phyloP scores from a whole-genome alignment of 2,113 vertebrate genomes.

The Rhipidura dahli region DNA sequence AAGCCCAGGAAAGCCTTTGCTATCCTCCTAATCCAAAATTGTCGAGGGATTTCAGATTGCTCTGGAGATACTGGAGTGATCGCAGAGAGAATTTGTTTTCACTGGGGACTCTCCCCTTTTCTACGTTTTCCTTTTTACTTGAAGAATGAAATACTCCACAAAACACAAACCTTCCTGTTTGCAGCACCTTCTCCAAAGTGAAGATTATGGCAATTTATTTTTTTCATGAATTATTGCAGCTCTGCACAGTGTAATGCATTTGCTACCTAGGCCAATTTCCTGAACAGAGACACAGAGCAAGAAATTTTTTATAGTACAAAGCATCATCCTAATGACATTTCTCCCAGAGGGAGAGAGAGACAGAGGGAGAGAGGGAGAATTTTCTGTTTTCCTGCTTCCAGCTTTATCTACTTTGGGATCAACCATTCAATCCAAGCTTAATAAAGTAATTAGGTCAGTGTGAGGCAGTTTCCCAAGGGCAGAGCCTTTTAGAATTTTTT shows the following conservation, averaged over 20 bases:
- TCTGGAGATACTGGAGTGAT: neutral
- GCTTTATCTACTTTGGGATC: slow-evolving; percentile 55
- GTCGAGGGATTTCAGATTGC: neutral
- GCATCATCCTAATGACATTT: neutral
- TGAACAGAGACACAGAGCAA: neutral
- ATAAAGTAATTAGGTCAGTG: slow-evolving; percentile 59
- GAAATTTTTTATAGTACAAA: neutral
- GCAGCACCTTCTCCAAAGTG: neutral
- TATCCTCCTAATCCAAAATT: neutral
- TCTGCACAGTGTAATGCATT: neutral
- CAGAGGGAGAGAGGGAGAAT: neutral
- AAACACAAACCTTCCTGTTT: neutral
- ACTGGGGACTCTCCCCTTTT: neutral
- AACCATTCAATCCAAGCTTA: slow-evolving; percentile 53
- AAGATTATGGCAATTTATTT: neutral
- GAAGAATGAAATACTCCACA: neutral
- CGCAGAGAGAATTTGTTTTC: neutral
- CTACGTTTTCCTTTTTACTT: neutral
- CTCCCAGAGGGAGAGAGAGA: neutral
- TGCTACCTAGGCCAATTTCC: neutral
- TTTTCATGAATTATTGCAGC: neutral
- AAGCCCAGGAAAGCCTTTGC: neutral
- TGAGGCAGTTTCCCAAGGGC: slow-evolving; percentile 28
- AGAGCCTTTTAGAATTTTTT: slow-evolving; percentile 19
- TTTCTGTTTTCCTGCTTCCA: slow-evolving; percentile 35